Evolutionary conservation across 2,797 vertebrate species (phyloP), one percentile per base, ranked within the genome.

Genomic region (Brachymystax lenok): DNA sequence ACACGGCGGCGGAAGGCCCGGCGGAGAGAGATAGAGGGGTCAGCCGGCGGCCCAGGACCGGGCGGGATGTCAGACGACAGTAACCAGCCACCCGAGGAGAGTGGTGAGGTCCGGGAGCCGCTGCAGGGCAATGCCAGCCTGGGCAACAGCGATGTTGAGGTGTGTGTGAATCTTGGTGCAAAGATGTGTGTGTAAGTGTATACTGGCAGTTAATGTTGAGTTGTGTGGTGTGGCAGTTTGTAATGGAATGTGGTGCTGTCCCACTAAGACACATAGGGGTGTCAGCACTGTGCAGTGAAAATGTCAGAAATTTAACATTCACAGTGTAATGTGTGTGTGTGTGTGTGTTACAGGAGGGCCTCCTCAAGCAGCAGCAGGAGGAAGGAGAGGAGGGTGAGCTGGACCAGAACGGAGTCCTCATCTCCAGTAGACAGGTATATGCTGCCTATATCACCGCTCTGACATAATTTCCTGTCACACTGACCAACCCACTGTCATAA

Each of bases 1-100:
- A 99, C 98, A 0, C 95, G 98, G 70, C 94, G 96, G 16, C 94
- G 98, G 74, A 98, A 98, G 91, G 97, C 98, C 28, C 93, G 96
- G 0, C 93, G 97, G 83, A 97, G 94, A 95, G 97, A 97, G 74
- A 91, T 97, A 14, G 97, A 98, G 86, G 94, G 93, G 83, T 12
- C 21, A 16, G 64, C 28, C 0, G 24, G 3, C 2, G 79, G 81
- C 40, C 89, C 91, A 1, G 90, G 90, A 68, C 89, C 94, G 75
- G 92, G 90, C 71, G 76, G 91, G 63, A 87, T 82, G 0, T 88
- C 90, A 0, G 94, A 95, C 74, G 96, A 96, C 73, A 83, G 88
- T 88, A 94, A 88, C 88, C 96, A 95, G 54, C 94, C 91, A 66
- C 83, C 88, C 0, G 95, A 96, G 70, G 96, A 96, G 76, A 90